Conservation (phyloP, 2,113 vertebrate genomes). For the Indicator maculatus region DNA sequence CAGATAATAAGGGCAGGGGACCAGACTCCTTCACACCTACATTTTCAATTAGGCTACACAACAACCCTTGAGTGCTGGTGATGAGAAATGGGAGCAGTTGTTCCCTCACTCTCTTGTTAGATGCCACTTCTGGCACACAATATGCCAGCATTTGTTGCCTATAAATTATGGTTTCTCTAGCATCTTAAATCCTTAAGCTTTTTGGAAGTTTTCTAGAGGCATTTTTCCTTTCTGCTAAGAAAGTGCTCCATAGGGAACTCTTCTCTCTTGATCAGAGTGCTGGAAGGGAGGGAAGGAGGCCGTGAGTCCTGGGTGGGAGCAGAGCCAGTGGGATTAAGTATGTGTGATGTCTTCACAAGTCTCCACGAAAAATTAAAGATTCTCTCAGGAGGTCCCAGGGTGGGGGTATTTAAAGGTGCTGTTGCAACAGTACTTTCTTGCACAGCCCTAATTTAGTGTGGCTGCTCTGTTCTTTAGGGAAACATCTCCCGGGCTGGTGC, state of each 20-base stretch:
- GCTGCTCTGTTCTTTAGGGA: neutral
- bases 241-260: neutral
- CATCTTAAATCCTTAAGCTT: constrained; percentile 14
- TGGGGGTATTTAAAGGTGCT: neutral
- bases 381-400: neutral
- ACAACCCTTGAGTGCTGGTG: neutral
- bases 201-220: neutral
- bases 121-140: constrained; percentile 37
- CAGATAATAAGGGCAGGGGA: neutral
- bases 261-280: neutral
- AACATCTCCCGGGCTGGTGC: neutral
- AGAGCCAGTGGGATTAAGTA: neutral
- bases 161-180: constrained; percentile 10
- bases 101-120: constrained; percentile 33
- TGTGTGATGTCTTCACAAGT: neutral
- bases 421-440: neutral
- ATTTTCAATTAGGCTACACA: constrained; percentile 34
- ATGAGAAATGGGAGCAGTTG: constrained; percentile 14
- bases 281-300: neutral
- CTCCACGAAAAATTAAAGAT: neutral
- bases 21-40: neutral
- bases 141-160: constrained; percentile 9
- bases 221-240: neutral
- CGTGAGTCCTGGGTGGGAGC: neutral
- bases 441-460: neutral